These are phyloP conservation scores for Kryptolebias marmoratus DNA, from an alignment of 2,113 vertebrate species.

Conservation along the genomic window DNA sequence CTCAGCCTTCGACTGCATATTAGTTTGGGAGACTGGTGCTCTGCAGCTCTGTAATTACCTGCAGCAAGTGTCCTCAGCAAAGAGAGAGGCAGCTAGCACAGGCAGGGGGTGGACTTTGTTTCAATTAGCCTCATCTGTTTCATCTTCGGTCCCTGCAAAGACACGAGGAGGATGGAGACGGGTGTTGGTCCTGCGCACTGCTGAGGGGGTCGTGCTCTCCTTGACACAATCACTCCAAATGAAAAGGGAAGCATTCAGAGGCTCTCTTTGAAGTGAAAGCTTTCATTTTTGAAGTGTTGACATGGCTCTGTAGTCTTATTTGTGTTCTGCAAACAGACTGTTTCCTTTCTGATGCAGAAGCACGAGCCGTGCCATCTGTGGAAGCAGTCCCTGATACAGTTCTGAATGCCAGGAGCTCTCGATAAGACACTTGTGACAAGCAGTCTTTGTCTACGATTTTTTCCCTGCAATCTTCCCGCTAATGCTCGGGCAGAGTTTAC, in stretches of 20 bases:
- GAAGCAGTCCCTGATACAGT: constrained; percentile 30
- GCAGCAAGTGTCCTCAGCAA: constrained; percentile 64
- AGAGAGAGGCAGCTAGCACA: constrained; percentile 52
- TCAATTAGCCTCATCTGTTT: constrained; percentile 71
- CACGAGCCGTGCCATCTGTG: constrained; percentile 18
- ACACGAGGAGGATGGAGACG: constrained; percentile 44
- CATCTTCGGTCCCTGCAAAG: constrained; percentile 46
- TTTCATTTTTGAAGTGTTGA: constrained; percentile 35
- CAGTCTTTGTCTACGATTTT: constrained; percentile 33
- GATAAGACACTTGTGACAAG: constrained; percentile 49
- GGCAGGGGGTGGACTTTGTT: constrained; percentile 65
- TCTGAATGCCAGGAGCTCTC: constrained; percentile 52
- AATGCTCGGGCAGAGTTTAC: neutral
- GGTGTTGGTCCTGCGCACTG: constrained; percentile 33
- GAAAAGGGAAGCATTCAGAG: constrained; percentile 35
- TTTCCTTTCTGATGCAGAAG: constrained; percentile 35
- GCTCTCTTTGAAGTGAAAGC: constrained; percentile 38
- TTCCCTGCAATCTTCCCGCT: neutral
- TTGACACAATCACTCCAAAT: constrained; percentile 30
- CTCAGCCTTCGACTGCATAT: constrained; percentile 73
- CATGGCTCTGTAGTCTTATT: constrained; percentile 29
- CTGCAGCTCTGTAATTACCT: constrained; percentile 72
- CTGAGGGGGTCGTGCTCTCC: constrained; percentile 39
- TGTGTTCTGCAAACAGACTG: constrained; percentile 46
- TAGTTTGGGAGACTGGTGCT: constrained; percentile 66